A percentile compares a stretch with the other conserved stretches of the same genome.
These are phyloP conservation scores for Ctenopoma kingsleyae DNA, from an alignment of 2,797 vertebrate species.

Conservation along the genomic window DNA sequence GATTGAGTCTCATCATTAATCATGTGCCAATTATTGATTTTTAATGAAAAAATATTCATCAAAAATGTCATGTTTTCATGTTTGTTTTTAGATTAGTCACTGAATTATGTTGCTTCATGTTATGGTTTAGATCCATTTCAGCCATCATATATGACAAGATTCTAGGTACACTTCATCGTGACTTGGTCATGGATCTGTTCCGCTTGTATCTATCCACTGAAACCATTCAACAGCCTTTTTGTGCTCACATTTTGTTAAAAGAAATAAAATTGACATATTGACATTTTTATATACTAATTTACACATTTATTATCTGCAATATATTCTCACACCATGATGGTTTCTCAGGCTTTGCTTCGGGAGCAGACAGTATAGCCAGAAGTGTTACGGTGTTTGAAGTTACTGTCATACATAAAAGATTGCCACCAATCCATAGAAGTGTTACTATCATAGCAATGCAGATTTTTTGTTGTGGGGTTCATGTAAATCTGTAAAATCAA, in stretches of 20 bases:
- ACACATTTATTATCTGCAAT: conserved; percentile 59
- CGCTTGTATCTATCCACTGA: conserved; percentile 38
- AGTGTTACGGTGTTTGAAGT: conserved; percentile 16
- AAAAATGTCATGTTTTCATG: conserved; percentile 11
- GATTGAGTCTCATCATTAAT: conserved; percentile 38
- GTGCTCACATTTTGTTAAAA: conserved; percentile 49
- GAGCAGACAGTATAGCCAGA: conserved; percentile 32
- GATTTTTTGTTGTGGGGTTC: conserved; percentile 25
- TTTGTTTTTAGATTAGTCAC: conserved; percentile 36
- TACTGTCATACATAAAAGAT: conserved; percentile 22
- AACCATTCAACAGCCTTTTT: conserved; percentile 39
- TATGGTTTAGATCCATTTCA: conserved; percentile 28
- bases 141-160: conserved; percentile 1
- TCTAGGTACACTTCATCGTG: conserved; percentile 20
- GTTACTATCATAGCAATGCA: conserved; percentile 13
- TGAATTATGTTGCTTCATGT: conserved; percentile 36
- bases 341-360: conserved; percentile 44
- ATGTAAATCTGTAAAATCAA: conserved; percentile 2
- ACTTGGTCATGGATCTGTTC: conserved; percentile 47
- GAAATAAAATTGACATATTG: conserved; percentile 30
- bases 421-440: conserved; percentile 1
- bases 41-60: conserved; percentile 32
- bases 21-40: conserved; percentile 56
- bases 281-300: conserved; percentile 54
- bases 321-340: conserved; percentile 49